phyloP scores from a whole-genome alignment of 2,888 invertebrate species.

The Achlya flavicornis region DNA sequence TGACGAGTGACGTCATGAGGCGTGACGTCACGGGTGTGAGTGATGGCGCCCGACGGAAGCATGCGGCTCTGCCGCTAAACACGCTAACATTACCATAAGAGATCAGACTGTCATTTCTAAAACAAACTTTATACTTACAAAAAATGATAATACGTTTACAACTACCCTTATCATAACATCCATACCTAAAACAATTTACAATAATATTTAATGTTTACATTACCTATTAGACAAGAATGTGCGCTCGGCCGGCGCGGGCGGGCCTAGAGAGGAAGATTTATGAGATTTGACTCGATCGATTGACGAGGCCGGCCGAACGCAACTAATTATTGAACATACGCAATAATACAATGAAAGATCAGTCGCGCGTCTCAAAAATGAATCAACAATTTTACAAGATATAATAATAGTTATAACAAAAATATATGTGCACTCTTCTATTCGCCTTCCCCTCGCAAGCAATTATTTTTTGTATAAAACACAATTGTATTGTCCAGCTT shows the following conservation, averaged over 20 bases:
- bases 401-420: slow-evolving; percentile 71
- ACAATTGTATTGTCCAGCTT: slow-evolving; percentile 54
- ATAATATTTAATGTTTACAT: slow-evolving; percentile 63
- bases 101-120: slow-evolving; percentile 81
- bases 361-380: slow-evolving; percentile 70
- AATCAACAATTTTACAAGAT: slow-evolving; percentile 73
- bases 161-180: slow-evolving; percentile 77
- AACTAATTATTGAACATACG: slow-evolving; percentile 12
- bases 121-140: slow-evolving; percentile 73
- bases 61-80: slow-evolving; percentile 49
- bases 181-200: slow-evolving; percentile 80
- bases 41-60: slow-evolving; percentile 50
- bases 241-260: slow-evolving; percentile 31
- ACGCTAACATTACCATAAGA: slow-evolving; percentile 75
- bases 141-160: slow-evolving; percentile 76
- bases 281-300: slow-evolving; percentile 40
- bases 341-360: slow-evolving; percentile 65
- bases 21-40: slow-evolving; percentile 13
- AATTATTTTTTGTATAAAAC: slow-evolving; percentile 46
- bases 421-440: slow-evolving; percentile 71
- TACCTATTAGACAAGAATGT: slow-evolving; percentile 56
- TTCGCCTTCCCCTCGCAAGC: slow-evolving; percentile 40
- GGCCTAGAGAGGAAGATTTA: slow-evolving; percentile 35
- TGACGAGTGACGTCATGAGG: not conserved
- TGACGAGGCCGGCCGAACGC: slow-evolving; percentile 26